Conservation (phyloP, 2,888 invertebrate species). For the Limnephilus rhombicus region DNA sequence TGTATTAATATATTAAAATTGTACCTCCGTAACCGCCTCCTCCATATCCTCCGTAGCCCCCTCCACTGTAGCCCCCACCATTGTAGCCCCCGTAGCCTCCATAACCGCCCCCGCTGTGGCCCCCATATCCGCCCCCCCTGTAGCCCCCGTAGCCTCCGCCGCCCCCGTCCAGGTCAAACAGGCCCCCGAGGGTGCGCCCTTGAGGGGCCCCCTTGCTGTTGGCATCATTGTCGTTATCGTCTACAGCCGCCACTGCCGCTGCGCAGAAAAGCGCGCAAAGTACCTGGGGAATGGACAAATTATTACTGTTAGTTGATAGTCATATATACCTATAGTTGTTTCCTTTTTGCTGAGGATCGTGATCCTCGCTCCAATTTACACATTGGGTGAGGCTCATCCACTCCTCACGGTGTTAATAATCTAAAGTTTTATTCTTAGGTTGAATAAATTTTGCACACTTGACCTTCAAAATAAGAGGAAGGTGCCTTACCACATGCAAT, state of each 20-base stretch:
- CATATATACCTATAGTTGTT: not conserved
- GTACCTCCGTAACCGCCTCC: constrained; percentile 49
- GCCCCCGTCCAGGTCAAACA: constrained; percentile 66
- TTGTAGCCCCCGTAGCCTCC: constrained; percentile 67
- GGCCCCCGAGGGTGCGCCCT: constrained; percentile 56
- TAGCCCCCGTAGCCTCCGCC: constrained; percentile 66
- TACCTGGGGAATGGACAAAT: constrained; percentile 41
- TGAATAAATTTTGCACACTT: too few relatives aligned
- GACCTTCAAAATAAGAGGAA: too few relatives aligned
- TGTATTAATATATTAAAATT: too few relatives aligned
- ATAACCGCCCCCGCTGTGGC: constrained; percentile 61
- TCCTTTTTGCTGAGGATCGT: too few relatives aligned
- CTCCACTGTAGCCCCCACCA: constrained; percentile 56
- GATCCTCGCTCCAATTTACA: too few relatives aligned
- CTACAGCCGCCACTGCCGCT: constrained; percentile 56
- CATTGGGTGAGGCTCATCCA: too few relatives aligned
- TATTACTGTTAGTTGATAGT: too few relatives aligned
- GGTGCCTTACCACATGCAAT: too few relatives aligned
- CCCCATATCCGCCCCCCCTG: constrained; percentile 36
- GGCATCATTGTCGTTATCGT: constrained; percentile 53
- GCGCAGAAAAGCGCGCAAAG: constrained; percentile 51
- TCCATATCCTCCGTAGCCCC: constrained; percentile 47
- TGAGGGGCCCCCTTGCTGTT: constrained; percentile 46
- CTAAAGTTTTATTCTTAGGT: too few relatives aligned
- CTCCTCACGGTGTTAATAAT: too few relatives aligned